Conservation (phyloP, 2,797 vertebrate species). For the Gymnopithys bicolor region DNA sequence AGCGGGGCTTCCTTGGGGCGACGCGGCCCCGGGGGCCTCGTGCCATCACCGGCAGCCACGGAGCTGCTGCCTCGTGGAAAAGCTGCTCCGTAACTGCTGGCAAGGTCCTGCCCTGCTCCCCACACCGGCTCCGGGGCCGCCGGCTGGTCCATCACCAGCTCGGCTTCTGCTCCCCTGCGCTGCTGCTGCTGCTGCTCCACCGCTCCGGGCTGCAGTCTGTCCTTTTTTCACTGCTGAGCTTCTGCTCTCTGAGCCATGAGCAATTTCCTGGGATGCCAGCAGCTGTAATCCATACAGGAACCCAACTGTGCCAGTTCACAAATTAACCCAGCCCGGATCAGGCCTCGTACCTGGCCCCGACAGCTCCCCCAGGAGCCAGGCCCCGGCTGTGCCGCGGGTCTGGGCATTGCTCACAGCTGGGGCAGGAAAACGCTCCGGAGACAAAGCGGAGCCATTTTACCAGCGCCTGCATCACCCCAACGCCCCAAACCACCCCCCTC, state of each 20-base stretch:
- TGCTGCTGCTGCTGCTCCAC: background rate
- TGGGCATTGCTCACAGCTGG: fast-evolving
- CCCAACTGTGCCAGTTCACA: background rate
- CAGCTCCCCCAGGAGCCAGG: background rate
- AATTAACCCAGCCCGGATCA: background rate
- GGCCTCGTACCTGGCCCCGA: background rate
- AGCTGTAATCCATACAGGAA: background rate
- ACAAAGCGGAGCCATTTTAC: fast-evolving
- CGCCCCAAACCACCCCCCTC: background rate
- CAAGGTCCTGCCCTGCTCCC: background rate
- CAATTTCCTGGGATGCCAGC: background rate
- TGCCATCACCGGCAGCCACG: background rate
- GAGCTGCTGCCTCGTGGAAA: background rate
- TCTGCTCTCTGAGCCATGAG: background rate
- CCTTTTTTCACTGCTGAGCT: background rate
- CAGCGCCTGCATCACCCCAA: background rate
- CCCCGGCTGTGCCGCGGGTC: fast-evolving
- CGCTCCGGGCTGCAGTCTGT: background rate
- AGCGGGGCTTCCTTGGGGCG: background rate
- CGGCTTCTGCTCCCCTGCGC: background rate
- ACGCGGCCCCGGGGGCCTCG: background rate
- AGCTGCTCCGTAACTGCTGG: background rate
- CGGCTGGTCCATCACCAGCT: background rate
- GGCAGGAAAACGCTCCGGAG: background rate
- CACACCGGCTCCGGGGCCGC: background rate